Evolutionary conservation across 2,797 vertebrate species (phyloP).

Genomic region (Pyrocephalus nanus): DNA sequence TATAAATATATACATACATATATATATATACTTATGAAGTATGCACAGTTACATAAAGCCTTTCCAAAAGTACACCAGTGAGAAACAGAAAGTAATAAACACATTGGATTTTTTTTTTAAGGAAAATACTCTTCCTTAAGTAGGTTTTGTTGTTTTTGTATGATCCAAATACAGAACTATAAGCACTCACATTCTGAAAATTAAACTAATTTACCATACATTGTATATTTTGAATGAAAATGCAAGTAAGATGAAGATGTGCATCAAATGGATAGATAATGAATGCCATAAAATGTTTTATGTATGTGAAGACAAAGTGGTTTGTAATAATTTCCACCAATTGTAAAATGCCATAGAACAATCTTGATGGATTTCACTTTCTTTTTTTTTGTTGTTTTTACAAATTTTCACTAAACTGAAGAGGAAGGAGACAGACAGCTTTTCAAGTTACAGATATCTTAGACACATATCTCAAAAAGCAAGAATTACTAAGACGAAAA

Average conservation of each 20-base stretch:
- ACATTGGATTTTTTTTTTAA: neutral
- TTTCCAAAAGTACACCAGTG: neutral
- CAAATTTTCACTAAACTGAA: neutral
- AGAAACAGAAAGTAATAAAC: neutral
- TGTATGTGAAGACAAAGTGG: neutral
- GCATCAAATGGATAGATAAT: neutral
- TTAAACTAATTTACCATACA: neutral
- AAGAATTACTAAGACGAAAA: neutral
- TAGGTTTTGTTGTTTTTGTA: neutral
- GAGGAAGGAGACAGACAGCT: neutral
- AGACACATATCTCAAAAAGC: neutral
- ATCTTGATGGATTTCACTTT: neutral
- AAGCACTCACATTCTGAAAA: neutral
- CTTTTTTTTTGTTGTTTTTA: neutral
- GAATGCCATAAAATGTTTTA: neutral
- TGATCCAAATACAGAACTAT: neutral
- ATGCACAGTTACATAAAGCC: neutral
- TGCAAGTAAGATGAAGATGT: neutral
- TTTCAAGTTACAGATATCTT: neutral
- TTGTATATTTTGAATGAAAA: neutral
- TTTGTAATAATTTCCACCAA: neutral
- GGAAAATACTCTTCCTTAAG: neutral
- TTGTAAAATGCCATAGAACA: neutral
- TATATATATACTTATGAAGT: neutral
- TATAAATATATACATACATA: no score